Conservation (phyloP, 2,888 invertebrate genomes). For the Meteorus cinctellus region DNA sequence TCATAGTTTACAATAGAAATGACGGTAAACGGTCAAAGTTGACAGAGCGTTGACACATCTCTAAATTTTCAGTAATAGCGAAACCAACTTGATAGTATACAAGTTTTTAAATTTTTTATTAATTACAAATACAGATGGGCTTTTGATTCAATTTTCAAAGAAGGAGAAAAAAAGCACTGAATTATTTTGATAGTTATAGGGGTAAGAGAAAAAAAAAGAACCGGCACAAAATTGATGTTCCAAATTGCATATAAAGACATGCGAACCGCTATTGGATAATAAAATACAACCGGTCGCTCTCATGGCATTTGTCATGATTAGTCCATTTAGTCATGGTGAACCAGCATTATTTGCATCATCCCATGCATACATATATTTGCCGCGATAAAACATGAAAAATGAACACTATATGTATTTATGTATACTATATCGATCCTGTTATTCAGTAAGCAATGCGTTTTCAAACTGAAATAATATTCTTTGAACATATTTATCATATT, state of each 20-base stretch:
- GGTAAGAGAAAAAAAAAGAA: background rate
- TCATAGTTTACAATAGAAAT: background rate
- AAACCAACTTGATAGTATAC: background rate
- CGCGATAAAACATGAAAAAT: conserved; percentile 2
- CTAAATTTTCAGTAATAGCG: background rate
- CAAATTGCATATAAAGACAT: conserved; percentile 24
- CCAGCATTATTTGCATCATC: conserved; percentile 59
- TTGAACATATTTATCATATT: background rate
- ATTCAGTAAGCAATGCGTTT: background rate
- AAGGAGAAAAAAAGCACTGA: background rate
- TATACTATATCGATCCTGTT: background rate
- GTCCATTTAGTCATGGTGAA: conserved; percentile 69
- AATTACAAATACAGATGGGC: background rate
- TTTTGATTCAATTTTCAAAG: background rate
- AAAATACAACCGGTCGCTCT: conserved; percentile 48
- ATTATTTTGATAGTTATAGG: background rate
- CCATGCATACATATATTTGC: conserved; percentile 21
- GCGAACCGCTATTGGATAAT: conserved; percentile 13
- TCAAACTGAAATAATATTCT: background rate
- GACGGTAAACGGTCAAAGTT: conserved; percentile 15
- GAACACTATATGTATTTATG: background rate
- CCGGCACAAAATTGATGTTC: conserved; percentile 8
- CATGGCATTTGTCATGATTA: conserved; percentile 70
- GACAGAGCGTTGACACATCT: conserved; percentile 23
- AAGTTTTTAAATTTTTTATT: background rate